These are phyloP conservation scores for Brachionus plicatilis DNA, from an alignment of 1,140 invertebrate genomes.

Conservation along the genomic window DNA sequence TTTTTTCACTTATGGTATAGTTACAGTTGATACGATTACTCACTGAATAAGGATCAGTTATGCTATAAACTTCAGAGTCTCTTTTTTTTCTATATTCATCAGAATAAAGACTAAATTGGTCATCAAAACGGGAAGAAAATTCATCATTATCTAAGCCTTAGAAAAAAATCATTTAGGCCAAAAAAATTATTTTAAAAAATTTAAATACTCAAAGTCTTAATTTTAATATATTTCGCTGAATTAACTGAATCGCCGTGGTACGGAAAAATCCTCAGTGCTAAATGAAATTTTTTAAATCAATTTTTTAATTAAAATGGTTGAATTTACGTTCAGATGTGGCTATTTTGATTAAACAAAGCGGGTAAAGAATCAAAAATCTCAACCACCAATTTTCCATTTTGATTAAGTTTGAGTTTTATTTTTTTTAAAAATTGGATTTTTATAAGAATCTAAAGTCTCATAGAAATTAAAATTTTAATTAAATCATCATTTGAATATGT, in stretches of 20 bases:
- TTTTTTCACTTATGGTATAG: background rate
- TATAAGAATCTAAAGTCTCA: background rate
- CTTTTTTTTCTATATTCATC: background rate
- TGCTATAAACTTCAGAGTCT: background rate
- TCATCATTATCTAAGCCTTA: background rate
- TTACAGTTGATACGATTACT: background rate
- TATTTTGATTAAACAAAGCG: background rate
- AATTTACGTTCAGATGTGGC: background rate
- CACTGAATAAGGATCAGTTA: background rate
- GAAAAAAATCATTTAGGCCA: background rate
- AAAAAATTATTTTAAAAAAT: background rate
- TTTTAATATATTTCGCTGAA: background rate
- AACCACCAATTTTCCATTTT: background rate
- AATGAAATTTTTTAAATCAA: background rate
- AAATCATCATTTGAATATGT: background rate
- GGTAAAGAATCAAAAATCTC: background rate
- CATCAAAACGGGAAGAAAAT: background rate
- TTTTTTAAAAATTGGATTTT: background rate
- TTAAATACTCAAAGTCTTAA: background rate
- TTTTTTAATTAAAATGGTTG: background rate
- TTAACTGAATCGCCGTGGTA: background rate
- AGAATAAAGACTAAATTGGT: background rate
- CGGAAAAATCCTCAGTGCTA: background rate
- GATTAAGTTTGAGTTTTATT: background rate
- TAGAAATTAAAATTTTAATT: background rate